phyloP scores from a whole-genome alignment of 1,140 invertebrate genomes.

The Lanistes nyassanus region DNA sequence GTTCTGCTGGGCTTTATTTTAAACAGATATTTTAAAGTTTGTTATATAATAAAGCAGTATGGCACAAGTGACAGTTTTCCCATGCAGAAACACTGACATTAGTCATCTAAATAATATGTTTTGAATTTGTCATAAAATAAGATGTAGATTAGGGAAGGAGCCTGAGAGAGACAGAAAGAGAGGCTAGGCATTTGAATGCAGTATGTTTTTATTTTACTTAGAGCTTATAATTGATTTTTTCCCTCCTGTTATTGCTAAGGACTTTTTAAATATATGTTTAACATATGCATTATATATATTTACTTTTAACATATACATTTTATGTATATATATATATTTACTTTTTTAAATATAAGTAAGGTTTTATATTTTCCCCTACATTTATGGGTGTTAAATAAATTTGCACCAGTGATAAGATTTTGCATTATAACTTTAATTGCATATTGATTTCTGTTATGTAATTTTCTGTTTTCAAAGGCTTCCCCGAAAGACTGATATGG shows the following conservation, averaged over 20 bases:
- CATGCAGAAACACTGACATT: background rate
- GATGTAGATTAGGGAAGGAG: background rate
- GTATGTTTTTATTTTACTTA: background rate
- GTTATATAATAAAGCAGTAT: too few species aligned
- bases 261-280: background rate
- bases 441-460: slow-evolving; percentile 24
- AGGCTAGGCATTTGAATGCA: background rate
- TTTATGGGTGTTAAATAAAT: too few species aligned
- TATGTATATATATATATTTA: background rate
- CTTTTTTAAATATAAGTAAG: too few species aligned
- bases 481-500: slow-evolving; percentile 97
- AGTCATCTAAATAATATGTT: background rate
- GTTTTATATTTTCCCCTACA: too few species aligned
- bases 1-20: too few species aligned
- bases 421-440: background rate
- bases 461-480: slow-evolving; percentile 75
- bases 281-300: background rate
- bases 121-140: background rate
- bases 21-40: too few species aligned
- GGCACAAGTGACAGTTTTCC: too few species aligned
- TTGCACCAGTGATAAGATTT: background rate
- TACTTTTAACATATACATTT: background rate
- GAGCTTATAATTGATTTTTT: too few species aligned
- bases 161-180: background rate
- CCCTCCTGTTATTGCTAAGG: too few species aligned